Evolutionary conservation across 2,888 invertebrate genomes (phyloP).

Genomic region (Rhogogaster chlorosoma): DNA sequence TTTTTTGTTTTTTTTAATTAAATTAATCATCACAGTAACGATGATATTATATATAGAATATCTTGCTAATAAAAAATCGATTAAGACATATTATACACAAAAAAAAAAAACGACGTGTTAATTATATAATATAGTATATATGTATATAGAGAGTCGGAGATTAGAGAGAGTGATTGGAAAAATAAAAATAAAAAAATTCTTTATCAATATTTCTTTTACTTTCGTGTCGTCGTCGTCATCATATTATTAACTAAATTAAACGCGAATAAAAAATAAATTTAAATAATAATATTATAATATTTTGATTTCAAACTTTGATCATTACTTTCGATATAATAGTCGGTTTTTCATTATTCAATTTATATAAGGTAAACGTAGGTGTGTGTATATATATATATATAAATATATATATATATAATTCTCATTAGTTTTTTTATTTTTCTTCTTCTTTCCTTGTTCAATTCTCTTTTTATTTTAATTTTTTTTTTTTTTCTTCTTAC

Average conservation of each 20-base stretch:
- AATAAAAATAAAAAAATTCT: not conserved
- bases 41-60: not conserved
- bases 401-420: no score
- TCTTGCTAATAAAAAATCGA: not conserved
- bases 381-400: no score
- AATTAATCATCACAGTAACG: not conserved
- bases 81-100: not conserved
- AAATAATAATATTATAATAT: slow-evolving; percentile 36
- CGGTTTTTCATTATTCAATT: not conserved
- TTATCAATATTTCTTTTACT: not conserved
- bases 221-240: not conserved
- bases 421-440: not conserved
- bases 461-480: no score
- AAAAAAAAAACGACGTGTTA: not conserved
- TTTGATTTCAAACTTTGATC: slow-evolving; percentile 52
- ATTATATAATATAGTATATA: not conserved
- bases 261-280: slow-evolving; percentile 26
- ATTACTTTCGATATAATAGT: slow-evolving; percentile 25
- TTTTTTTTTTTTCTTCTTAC: no score
- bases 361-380: not conserved
- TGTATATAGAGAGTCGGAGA: not conserved
- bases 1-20: not conserved
- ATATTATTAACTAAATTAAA: not conserved
- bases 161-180: not conserved
- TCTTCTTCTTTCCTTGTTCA: not conserved